phyloP scores from a whole-genome alignment of 2,888 invertebrate species.

The Sphaeridia pumilis region DNA sequence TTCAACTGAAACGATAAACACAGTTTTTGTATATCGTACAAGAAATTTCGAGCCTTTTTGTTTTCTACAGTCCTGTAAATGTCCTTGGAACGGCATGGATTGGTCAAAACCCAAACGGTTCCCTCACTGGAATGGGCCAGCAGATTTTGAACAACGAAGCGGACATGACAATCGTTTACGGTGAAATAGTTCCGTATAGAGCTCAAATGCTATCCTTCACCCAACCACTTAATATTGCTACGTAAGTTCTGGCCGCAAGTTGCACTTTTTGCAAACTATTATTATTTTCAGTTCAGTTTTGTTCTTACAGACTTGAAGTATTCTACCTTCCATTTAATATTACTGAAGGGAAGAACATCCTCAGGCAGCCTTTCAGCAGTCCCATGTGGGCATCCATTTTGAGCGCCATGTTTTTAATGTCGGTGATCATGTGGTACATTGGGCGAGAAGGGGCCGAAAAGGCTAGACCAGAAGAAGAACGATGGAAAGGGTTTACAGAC shows the following conservation, averaged over 20 bases:
- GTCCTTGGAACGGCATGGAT: neutral
- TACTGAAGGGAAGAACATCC: neutral
- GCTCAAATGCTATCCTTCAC: neutral
- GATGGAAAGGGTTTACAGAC: too few species aligned
- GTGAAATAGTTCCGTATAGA: neutral
- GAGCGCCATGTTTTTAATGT: too few species aligned
- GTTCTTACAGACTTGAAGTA: neutral
- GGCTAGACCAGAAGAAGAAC: too few species aligned
- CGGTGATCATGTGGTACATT: too few species aligned
- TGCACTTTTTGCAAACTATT: too few species aligned
- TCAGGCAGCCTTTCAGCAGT: neutral
- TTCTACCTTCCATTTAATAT: neutral
- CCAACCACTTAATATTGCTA: neutral
- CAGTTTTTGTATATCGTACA: too few species aligned
- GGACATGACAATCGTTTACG: neutral
- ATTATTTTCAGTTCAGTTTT: too few species aligned
- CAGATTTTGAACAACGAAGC: neutral
- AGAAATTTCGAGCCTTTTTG: too few species aligned
- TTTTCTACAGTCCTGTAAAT: neutral
- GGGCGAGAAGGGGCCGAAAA: too few species aligned
- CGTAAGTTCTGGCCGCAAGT: too few species aligned
- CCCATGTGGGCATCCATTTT: too few species aligned
- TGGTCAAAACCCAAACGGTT: neutral
- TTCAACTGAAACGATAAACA: too few species aligned
- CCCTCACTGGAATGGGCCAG: neutral